Conservation (phyloP, 2,797 vertebrate genomes). For the Agapornis canus region DNA sequence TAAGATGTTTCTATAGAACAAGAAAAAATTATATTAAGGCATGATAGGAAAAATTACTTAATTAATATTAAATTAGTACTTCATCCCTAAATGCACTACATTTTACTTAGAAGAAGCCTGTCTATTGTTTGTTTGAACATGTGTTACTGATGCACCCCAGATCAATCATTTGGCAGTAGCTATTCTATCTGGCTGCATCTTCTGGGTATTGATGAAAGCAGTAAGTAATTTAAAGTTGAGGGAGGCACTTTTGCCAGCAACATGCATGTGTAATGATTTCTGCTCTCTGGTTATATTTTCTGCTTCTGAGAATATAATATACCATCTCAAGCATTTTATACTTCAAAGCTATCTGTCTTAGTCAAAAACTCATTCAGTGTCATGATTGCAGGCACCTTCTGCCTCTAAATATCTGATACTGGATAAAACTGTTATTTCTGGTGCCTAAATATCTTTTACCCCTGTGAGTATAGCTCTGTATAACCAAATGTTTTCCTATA, state of each 20-base stretch:
- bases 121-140: background rate
- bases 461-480: background rate
- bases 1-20: background rate
- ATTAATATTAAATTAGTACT: background rate
- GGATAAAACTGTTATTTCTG: background rate
- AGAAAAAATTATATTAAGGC: background rate
- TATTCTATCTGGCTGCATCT: accelerated
- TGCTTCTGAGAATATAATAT: background rate
- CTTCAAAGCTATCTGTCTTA: background rate
- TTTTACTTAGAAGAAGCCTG: background rate
- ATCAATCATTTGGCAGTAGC: background rate
- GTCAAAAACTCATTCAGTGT: background rate
- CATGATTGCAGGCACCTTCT: background rate
- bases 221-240: background rate
- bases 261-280: accelerated
- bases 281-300: background rate
- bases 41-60: background rate
- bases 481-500: background rate
- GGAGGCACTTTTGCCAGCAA: background rate
- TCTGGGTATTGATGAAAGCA: background rate
- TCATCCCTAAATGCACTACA: background rate
- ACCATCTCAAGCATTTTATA: too few relatives aligned
- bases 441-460: background rate
- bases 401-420: background rate
- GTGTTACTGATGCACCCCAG: background rate